Evolutionary conservation across 2,113 vertebrate species (phyloP).

Genomic region (Tringa solitaria): DNA sequence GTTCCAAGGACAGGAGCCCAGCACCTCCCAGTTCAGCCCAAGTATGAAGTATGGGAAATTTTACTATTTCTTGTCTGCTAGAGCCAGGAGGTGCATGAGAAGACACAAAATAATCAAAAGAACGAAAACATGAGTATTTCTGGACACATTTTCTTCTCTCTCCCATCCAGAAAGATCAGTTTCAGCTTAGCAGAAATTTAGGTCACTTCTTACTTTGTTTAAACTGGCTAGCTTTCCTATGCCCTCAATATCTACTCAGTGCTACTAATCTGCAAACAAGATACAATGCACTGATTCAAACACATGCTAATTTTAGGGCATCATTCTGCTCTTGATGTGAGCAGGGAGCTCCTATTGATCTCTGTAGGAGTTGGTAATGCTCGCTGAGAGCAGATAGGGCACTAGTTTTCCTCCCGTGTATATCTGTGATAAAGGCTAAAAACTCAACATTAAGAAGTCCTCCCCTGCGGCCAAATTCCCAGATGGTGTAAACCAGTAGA

Average conservation of each 20-base stretch:
- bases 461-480: constrained; percentile 28
- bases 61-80: background rate
- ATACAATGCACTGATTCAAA: constrained; percentile 48
- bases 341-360: constrained; percentile 44
- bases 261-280: constrained; percentile 61
- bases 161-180: background rate
- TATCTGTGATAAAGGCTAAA: constrained; percentile 48
- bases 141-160: background rate
- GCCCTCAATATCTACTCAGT: constrained; percentile 22
- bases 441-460: constrained; percentile 17
- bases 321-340: constrained; percentile 40
- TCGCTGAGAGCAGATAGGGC: constrained; percentile 37
- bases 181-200: constrained; percentile 29
- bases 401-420: constrained; percentile 37
- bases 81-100: background rate
- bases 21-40: accelerated
- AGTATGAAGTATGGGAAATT: background rate
- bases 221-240: constrained; percentile 14
- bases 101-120: background rate
- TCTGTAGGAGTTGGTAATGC: constrained; percentile 14
- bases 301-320: constrained; percentile 57
- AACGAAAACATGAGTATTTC: background rate
- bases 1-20: background rate
- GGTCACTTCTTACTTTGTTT: constrained; percentile 48
- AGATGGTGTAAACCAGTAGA: constrained; percentile 43